These are phyloP conservation scores for Ypsolopha scabrella DNA, from an alignment of 2,888 invertebrate species.

Conservation along the genomic window DNA sequence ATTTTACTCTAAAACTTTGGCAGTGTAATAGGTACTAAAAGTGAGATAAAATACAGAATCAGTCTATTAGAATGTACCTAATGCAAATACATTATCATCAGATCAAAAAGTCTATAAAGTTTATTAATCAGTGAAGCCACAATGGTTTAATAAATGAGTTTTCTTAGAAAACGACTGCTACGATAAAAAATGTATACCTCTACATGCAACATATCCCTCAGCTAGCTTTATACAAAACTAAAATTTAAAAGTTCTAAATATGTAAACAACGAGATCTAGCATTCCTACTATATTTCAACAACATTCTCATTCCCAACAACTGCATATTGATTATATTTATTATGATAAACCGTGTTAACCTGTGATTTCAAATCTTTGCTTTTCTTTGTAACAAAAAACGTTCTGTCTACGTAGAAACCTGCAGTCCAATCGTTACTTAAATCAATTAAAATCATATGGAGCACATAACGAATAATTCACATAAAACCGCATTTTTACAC, in stretches of 20 bases:
- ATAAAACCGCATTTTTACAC: no score
- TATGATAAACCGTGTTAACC: no score
- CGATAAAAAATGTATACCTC: not conserved
- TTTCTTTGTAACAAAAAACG: slow-evolving; percentile 27
- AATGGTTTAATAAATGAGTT: slow-evolving; percentile 1
- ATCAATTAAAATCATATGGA: not conserved
- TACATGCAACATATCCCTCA: slow-evolving; percentile 1
- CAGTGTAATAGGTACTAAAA: slow-evolving; percentile 50
- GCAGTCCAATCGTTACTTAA: slow-evolving; percentile 26
- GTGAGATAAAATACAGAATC: slow-evolving; percentile 21
- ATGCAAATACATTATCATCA: not conserved
- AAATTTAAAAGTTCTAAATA: not conserved
- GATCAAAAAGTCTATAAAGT: not conserved
- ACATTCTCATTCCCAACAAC: no score
- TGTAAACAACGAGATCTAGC: slow-evolving; percentile 60
- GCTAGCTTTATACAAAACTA: slow-evolving; percentile 1
- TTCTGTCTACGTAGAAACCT: slow-evolving; percentile 14
- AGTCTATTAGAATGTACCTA: slow-evolving; percentile 25
- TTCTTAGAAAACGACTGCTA: slow-evolving; percentile 5
- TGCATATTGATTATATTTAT: no score
- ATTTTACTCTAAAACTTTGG: slow-evolving; percentile 49
- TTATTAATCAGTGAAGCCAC: not conserved
- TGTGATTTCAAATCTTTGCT: slow-evolving; percentile 7
- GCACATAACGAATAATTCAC: not conserved
- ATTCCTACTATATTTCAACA: slow-evolving; percentile 27